Evolutionary conservation across 35 echinoderm and acorn worm species (phyloP), one percentile per base, ranked within the genome.

Genomic region (Amphiura filiformis): DNA sequence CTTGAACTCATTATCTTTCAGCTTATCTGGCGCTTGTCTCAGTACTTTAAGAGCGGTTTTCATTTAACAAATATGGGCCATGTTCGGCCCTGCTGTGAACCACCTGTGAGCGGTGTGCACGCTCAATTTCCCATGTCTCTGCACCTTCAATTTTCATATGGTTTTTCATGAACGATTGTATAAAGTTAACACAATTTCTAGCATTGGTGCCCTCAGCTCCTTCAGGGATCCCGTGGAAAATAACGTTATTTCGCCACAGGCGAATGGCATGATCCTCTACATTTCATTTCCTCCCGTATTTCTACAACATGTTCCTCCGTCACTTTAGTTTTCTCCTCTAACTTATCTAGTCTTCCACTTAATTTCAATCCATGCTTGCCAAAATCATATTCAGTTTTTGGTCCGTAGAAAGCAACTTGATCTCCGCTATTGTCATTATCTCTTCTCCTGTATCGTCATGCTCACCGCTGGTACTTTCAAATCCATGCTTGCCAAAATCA

Each of bases 331-430:
- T n/a, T n/a, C n/a, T n/a, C n/a, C n/a, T n/a, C n/a, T n/a, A n/a
- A n/a, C n/a, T n/a, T n/a, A n/a, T n/a, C n/a, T n/a, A n/a, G n/a
- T n/a, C n/a, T n/a, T n/a, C n/a, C n/a, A n/a, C n/a, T n/a, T n/a
- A n/a, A n/a, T n/a, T n/a, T n/a, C n/a, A n/a, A n/a, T n/a, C n/a
- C n/a, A n/a, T n/a, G n/a, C n/a, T n/a, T n/a, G n/a, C n/a, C 56
- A 61, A 61, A 61, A 61, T 61, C 56, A 61, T 61, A 61, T n/a
- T 61, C 56, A 14, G 56, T n/a, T n/a, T 61, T 61, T 61, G n/a
- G n/a, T n/a, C 13, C n/a, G 56, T 61, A 14, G 56, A n/a, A 61
- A n/a, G n/a, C n/a, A n/a, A 61, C n/a, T 61, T 61, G 56, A 61
- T 61, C n/a, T 61, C 56, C 13, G 13, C n/a, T n/a, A 61, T 61